A percentile compares a stretch with the other conserved stretches of the same genome.
Conservation (phyloP, 2,113 vertebrate genomes). For the Bettongia penicillata region DNA sequence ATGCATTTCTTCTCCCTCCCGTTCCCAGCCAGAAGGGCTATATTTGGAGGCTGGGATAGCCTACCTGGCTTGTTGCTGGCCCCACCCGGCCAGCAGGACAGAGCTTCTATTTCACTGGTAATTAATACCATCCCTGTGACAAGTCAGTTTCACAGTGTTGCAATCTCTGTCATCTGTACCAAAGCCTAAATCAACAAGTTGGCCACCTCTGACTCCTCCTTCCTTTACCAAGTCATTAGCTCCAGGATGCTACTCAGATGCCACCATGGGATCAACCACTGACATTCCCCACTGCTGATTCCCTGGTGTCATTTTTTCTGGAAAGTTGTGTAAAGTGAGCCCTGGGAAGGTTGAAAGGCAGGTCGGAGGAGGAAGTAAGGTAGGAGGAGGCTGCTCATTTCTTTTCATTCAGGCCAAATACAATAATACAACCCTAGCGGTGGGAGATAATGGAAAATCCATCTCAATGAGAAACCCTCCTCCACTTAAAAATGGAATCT, state of each 20-base stretch:
- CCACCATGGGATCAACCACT: rapidly evolving
- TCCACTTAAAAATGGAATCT: conserved; percentile 38
- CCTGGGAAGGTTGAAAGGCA: neutral
- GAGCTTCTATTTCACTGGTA: neutral
- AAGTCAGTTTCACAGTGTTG: neutral
- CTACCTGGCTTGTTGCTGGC: neutral
- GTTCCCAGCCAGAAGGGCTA: neutral
- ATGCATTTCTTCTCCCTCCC: neutral
- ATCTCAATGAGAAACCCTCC: conserved; percentile 20
- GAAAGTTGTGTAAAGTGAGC: neutral
- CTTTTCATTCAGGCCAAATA: neutral
- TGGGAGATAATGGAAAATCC: too few relatives aligned
- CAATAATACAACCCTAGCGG: neutral
- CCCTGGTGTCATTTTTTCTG: neutral
- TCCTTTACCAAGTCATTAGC: neutral
- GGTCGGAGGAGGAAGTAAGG: neutral
- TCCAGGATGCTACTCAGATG: neutral
- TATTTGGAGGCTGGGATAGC: neutral
- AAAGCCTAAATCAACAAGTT: neutral
- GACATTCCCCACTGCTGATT: neutral
- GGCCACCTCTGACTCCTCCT: conserved; percentile 1
- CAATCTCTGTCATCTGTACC: neutral
- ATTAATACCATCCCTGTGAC: neutral
- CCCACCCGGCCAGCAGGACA: neutral
- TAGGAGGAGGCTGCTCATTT: rapidly evolving